A percentile compares a stretch with the other conserved stretches of the same genome.
Conservation (phyloP, 2,797 vertebrate genomes). For the Synaphobranchus kaupii region DNA sequence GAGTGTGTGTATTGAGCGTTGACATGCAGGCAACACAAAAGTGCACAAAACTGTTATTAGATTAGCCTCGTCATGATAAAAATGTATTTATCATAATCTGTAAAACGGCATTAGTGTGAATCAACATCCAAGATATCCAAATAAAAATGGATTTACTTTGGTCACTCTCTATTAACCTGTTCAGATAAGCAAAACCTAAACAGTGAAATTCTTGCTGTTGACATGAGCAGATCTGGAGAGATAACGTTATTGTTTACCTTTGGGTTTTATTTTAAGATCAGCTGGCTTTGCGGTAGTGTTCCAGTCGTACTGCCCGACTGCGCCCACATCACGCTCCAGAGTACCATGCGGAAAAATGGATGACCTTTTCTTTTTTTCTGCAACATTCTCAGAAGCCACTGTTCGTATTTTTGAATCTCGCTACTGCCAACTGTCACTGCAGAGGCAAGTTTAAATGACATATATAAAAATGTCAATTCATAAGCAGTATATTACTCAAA, state of each 20-base stretch:
- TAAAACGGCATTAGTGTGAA: not conserved
- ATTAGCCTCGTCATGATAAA: not conserved
- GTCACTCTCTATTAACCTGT: not conserved
- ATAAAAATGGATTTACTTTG: not conserved
- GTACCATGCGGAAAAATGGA: not conserved
- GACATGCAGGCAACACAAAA: not conserved
- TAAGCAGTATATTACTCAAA: not conserved
- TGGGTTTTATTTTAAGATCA: not conserved
- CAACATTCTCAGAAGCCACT: not conserved
- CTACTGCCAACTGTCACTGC: slow-evolving; percentile 10
- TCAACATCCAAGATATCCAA: not conserved
- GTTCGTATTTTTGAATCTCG: not conserved
- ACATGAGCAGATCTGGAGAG: not conserved
- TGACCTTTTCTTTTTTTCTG: slow-evolving; percentile 14
- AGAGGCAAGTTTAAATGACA: slow-evolving; percentile 17
- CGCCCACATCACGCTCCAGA: not conserved
- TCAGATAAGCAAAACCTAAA: not conserved
- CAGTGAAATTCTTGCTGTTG: not conserved
- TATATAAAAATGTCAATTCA: not conserved
- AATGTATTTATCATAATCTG: not conserved
- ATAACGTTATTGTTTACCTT: slow-evolving; percentile 14
- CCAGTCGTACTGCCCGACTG: not conserved
- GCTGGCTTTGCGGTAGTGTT: not conserved
- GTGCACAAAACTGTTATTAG: not conserved
- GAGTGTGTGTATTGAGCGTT: not conserved